Conservation (phyloP, 1,140 invertebrate genomes). For the Eufriesea mexicana region DNA sequence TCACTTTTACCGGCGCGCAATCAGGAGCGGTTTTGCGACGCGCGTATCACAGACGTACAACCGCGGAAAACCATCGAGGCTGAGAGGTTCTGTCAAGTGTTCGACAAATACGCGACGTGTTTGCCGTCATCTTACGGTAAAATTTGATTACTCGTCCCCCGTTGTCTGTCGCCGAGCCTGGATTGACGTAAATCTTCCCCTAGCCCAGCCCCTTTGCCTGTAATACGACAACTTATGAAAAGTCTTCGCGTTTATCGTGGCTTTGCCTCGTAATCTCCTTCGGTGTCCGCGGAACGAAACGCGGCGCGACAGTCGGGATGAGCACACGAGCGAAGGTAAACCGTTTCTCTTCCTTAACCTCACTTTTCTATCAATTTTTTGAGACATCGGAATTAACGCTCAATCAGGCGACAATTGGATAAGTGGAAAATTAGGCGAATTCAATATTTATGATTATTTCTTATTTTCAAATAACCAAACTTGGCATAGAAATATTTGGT, state of each 20-base stretch:
- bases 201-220: background rate
- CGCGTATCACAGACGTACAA: slow-evolving; percentile 57
- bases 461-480: no score
- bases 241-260: slow-evolving; percentile 26
- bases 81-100: slow-evolving; percentile 66
- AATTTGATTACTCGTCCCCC: slow-evolving; percentile 66
- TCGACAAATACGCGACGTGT: slow-evolving; percentile 66
- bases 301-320: background rate
- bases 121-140: slow-evolving; percentile 63
- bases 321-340: background rate
- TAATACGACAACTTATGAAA: slow-evolving; percentile 55
- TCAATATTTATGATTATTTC: no score
- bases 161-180: slow-evolving; percentile 36
- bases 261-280: slow-evolving; percentile 37
- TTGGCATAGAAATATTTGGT: no score
- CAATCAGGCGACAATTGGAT: background rate
- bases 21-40: slow-evolving; percentile 31
- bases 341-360: background rate
- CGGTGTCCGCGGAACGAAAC: background rate
- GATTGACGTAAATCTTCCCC: slow-evolving; percentile 63
- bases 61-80: slow-evolving; percentile 60
- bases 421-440: no score
- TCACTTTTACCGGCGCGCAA: slow-evolving; percentile 33
- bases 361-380: background rate
- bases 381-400: background rate